Conservation (phyloP, 2,113 vertebrate species). For the Enhydra lutris region DNA sequence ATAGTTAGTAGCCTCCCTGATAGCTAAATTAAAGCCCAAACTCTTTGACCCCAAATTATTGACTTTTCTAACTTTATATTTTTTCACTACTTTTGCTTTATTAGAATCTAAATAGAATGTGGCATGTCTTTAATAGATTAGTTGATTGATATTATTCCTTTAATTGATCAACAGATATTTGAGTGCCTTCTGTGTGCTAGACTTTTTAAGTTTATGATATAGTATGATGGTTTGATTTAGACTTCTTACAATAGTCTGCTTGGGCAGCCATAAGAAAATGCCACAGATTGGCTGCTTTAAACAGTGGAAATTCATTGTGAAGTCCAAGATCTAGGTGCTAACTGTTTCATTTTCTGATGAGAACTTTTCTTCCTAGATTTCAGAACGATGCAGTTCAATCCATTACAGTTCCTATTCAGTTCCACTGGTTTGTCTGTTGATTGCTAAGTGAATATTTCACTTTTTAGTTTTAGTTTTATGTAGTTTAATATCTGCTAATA, state of each 20-base stretch:
- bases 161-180: background rate
- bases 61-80: background rate
- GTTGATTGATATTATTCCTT: background rate
- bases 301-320: background rate
- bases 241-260: background rate
- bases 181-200: background rate
- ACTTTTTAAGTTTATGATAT: background rate
- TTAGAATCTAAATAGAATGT: background rate
- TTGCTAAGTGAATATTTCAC: background rate
- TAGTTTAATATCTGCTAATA: background rate
- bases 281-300: background rate
- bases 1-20: background rate
- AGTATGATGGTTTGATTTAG: background rate
- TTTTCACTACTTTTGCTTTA: background rate
- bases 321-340: background rate
- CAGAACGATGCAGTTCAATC: background rate
- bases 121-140: background rate
- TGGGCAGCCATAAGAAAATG: background rate
- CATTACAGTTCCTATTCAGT: background rate
- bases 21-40: background rate
- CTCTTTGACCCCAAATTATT: background rate
- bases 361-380: background rate
- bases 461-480: background rate
- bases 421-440: background rate
- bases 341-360: background rate